Evolutionary conservation across 2,888 invertebrate species (phyloP), one percentile per base, ranked within the genome.

Genomic region (Drosophila cognata): DNA sequence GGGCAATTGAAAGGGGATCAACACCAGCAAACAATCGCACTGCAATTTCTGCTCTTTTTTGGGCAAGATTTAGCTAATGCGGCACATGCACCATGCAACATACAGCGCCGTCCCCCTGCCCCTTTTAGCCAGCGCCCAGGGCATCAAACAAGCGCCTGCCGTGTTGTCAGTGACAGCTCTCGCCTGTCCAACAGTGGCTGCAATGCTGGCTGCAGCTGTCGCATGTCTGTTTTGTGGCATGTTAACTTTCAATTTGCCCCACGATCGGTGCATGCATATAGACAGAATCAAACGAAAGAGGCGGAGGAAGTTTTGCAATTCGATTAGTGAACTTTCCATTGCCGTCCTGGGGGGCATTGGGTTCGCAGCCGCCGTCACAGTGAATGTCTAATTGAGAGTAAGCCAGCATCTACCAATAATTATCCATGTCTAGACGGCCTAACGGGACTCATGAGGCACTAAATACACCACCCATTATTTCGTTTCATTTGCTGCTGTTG

Each of bases 171-270:
- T 77, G 80, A 84, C 85, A 88, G 88, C 84, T 73, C 77, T 80
- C 76, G 80, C 25, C 64, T 46, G 38, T 46, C 35, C 56, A 64
- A 71, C 73, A 61, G 80, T 71, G 57, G 57, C 71, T 16, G 35
- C 50, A 63, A 41, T 56, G 48, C 55, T 53, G n/a, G 28, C n/a
- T 58, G 57, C 41, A 18, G 43, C 48, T 43, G 55, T 59, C 58
- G 59, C 55, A 46, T 46, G 61, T 64, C 60, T 46, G 75, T 87
- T 87, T 46, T 25, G 46, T 46, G 46, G 89, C 87, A 88, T 88
- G 87, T 79, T 71, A 78, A 74, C 86, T 84, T 88, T 88, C 87
- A 88, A 88, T 88, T 86, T 81, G 77, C 68, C 41, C 52, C 78
- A 62, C 52, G 74, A 77, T 78, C 79, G 66, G 51, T 71, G 38